Conservation (phyloP, 2,797 vertebrate species). For the Macropodus opercularis region DNA sequence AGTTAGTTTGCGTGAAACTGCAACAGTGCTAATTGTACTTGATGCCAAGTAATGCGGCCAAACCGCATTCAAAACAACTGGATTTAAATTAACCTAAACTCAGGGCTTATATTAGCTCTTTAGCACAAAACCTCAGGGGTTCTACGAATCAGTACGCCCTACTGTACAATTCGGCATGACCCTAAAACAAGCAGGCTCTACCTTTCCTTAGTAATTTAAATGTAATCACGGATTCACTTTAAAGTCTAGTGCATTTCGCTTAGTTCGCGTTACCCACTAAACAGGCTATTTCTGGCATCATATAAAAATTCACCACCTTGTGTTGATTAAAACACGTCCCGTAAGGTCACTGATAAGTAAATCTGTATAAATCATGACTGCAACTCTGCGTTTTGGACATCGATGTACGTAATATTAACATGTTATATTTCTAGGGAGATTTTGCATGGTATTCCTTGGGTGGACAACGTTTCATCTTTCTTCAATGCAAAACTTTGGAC, state of each 20-base stretch:
- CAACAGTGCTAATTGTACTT: slow-evolving; percentile 7
- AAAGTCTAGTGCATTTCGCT: background rate
- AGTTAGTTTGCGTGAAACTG: background rate
- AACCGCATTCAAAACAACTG: background rate
- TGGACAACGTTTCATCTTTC: background rate
- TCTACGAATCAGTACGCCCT: fast-evolving
- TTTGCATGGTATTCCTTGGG: slow-evolving; percentile 5
- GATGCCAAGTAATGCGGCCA: slow-evolving; percentile 20
- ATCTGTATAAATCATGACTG: background rate
- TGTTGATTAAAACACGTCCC: background rate
- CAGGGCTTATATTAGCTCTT: fast-evolving
- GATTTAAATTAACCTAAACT: background rate
- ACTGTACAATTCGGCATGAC: slow-evolving; percentile 33
- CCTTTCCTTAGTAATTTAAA: background rate
- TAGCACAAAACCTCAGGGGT: fast-evolving
- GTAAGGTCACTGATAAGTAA: background rate
- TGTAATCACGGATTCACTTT: background rate
- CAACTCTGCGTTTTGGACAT: background rate
- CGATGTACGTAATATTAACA: background rate
- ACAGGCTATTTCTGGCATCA: background rate
- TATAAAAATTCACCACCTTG: fast-evolving
- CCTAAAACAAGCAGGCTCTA: fast-evolving
- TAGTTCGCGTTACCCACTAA: background rate
- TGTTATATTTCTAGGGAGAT: slow-evolving; percentile 14
- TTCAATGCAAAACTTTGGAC: fast-evolving